Base-by-base conservation (phyloP, 2,797 vertebrate genomes). In the Xiphorhynchus erythropygius region DNA sequence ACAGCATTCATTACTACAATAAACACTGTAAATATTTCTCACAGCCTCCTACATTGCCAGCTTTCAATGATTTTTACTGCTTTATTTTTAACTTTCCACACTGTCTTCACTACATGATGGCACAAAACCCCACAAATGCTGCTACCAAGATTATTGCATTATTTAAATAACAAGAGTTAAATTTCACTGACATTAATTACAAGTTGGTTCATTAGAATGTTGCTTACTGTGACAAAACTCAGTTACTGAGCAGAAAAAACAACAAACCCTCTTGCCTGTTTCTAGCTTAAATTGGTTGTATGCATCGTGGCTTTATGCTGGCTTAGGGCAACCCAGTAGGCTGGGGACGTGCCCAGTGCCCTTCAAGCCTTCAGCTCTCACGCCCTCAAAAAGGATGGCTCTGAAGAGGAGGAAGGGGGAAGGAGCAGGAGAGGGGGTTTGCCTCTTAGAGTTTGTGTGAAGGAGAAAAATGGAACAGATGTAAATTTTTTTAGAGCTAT, bases 161-260 rank as follows among this genome's bases (percentile, higher is more conserved):
- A 84, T 73, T 93, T 82, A 89, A 93, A 37, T 80, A 94, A 94
- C 62, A 75, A 0, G 2, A 77, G 52, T 63, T 85, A 73, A 52
- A 77, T 89, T 94, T 70, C 56, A 60, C 7, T 74, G 55, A 73
- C 1, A 1, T 77, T 90, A 91, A 95, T 95, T 87, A 87, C 49
- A 79, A 93, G 56, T 74, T 63, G 37, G 68, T 85, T 91, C 87
- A 92, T 86, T 84, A 78, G 41, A 63, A 67, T 18, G 47, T 67
- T 71, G 63, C 67, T 64, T 76, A 70, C 52, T 52, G 50, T 44
- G 60, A 77, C 37, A 87, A 94, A 91, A 80, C 21, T 55, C 79
- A 46, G 68, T 62, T 82, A 82, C 30, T 52, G 35, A 65, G 68
- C 81, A 46, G 30, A 19, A 63, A 56, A 55, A n/a, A n/a, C n/a